Percentiles rank a stretch among this genome's conserved stretches.
phyloP scores from a whole-genome alignment of 2,113 vertebrate species.

The Macquaria ambigua region DNA sequence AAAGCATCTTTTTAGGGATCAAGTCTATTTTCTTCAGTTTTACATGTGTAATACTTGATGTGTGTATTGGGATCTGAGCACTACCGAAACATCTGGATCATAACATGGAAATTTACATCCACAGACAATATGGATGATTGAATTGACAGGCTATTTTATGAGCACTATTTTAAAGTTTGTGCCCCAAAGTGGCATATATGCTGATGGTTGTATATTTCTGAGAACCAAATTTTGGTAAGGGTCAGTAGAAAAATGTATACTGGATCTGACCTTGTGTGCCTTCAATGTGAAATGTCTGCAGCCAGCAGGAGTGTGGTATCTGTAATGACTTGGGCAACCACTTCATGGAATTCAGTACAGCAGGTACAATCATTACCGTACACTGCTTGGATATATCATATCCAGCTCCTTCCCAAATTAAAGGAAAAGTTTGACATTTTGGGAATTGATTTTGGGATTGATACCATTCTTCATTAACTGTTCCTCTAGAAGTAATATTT shows the following conservation, averaged over 20 bases:
- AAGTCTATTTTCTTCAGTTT: too few relatives aligned
- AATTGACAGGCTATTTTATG: not conserved
- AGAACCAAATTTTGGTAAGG: not conserved
- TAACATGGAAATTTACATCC: not conserved
- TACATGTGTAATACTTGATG: too few relatives aligned
- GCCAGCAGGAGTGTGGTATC: slow-evolving; percentile 9
- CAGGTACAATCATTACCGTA: slow-evolving; percentile 17
- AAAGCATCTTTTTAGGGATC: too few relatives aligned
- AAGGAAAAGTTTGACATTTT: too few relatives aligned
- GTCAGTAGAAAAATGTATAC: slow-evolving; percentile 7
- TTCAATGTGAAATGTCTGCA: slow-evolving; percentile 22
- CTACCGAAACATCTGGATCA: not conserved
- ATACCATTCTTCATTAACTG: not conserved
- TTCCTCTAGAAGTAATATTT: not conserved
- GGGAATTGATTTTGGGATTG: too few relatives aligned
- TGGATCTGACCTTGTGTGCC: slow-evolving; percentile 39
- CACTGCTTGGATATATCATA: not conserved
- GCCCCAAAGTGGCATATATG: not conserved
- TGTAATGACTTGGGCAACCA: slow-evolving; percentile 17
- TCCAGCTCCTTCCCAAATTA: not conserved
- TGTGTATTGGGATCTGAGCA: not conserved
- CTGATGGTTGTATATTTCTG: slow-evolving; percentile 4
- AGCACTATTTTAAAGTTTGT: not conserved
- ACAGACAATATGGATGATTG: not conserved
- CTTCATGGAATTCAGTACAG: slow-evolving; percentile 21